Conservation (phyloP, 2,113 vertebrate species). For the Regulus satrapa region DNA sequence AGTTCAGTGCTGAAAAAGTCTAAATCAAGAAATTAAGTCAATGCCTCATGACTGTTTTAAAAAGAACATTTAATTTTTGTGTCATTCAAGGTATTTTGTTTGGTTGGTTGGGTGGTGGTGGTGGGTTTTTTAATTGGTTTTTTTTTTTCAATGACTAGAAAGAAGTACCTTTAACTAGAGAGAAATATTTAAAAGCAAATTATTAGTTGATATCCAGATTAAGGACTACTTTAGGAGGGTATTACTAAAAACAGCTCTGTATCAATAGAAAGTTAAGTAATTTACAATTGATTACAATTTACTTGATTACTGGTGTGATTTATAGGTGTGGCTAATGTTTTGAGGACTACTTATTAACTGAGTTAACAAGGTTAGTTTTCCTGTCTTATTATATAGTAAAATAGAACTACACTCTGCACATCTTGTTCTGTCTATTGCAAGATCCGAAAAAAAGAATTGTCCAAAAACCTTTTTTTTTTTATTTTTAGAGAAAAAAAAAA, state of each 20-base stretch:
- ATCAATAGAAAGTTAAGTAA: not conserved
- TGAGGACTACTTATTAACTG: not conserved
- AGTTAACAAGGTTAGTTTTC: not conserved
- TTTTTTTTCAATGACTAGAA: not conserved
- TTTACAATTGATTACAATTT: rapidly evolving
- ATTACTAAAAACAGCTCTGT: not conserved
- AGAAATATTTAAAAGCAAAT: not conserved
- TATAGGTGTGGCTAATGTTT: not conserved
- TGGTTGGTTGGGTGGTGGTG: not conserved
- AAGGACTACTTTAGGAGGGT: not conserved
- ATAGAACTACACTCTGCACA: not conserved
- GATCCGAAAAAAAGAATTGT: not conserved
- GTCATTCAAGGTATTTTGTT: not conserved
- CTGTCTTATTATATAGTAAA: not conserved
- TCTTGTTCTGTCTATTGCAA: not conserved
- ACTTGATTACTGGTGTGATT: not conserved
- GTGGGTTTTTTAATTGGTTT: not conserved
- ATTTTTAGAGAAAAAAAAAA: not conserved
- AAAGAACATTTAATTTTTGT: not conserved
- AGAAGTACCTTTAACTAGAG: not conserved
- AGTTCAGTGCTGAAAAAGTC: not conserved
- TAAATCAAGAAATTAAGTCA: not conserved
- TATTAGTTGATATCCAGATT: not conserved
- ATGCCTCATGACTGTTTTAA: not conserved
- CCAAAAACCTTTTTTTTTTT: not conserved